phyloP scores from a whole-genome alignment of 2,888 invertebrate species.

The Pycnomerus fuliginosus region DNA sequence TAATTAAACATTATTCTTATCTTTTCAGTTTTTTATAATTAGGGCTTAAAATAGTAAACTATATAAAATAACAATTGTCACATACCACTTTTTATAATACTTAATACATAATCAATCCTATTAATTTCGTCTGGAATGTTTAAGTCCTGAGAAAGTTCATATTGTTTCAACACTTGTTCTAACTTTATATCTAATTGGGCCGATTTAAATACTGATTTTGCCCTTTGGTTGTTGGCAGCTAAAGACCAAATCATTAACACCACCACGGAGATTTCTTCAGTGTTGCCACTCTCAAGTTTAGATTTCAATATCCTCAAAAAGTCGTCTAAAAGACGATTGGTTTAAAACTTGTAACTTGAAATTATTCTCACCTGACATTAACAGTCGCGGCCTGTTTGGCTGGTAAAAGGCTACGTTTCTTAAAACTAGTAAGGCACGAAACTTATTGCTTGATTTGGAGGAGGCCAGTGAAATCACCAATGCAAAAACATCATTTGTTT shows the following conservation, averaged over 20 bases:
- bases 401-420: conserved; percentile 59
- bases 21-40: too few species aligned
- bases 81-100: too few species aligned
- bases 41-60: too few species aligned
- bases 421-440: conserved; percentile 54
- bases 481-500: conserved; percentile 50
- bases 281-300: conserved; percentile 51
- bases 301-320: conserved; percentile 54
- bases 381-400: conserved; percentile 55
- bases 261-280: conserved; percentile 53
- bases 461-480: conserved; percentile 45
- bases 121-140: too few species aligned
- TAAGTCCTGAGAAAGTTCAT: too few species aligned
- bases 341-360: conserved; percentile 7
- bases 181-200: conserved; percentile 54
- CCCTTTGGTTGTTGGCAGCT: conserved; percentile 69
- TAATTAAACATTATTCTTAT: too few species aligned
- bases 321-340: conserved; percentile 49
- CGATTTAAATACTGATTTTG: conserved; percentile 58
- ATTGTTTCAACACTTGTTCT: conserved; percentile 53
- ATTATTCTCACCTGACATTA: conserved; percentile 53
- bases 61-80: not conserved
- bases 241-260: conserved; percentile 66
- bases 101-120: too few species aligned
- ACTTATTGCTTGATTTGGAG: conserved; percentile 40